These are phyloP conservation scores for Panagrolaimus sp. DNA, from an alignment of 1,140 invertebrate species.

Conservation along the genomic window DNA sequence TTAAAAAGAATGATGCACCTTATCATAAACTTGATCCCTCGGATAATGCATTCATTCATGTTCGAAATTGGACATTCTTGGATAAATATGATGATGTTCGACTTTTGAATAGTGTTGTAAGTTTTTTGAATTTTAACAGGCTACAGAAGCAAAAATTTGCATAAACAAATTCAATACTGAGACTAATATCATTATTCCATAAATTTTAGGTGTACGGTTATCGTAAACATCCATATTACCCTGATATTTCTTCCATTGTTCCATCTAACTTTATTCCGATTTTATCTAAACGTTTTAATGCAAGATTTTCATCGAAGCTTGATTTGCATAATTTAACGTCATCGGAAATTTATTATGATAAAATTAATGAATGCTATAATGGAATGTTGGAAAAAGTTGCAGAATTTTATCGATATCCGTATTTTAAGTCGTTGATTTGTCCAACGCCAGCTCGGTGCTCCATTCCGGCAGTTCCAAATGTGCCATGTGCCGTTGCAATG, in stretches of 20 bases:
- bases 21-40: neutral
- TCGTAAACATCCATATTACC: neutral
- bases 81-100: neutral
- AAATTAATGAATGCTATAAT: constrained; percentile 1
- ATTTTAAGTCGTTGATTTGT: neutral
- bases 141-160: neutral
- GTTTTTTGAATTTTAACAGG: neutral
- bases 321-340: neutral
- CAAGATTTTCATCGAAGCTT: neutral
- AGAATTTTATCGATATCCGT: neutral
- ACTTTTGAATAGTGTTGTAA: neutral
- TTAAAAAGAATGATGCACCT: neutral
- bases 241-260: neutral
- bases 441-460: neutral
- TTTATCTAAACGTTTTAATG: neutral
- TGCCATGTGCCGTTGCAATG: neutral
- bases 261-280: neutral
- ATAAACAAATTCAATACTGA: neutral
- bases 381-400: neutral
- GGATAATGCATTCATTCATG: constrained; percentile 1
- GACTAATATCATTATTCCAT: neutral
- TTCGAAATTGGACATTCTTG: constrained; percentile 5
- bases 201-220: neutral
- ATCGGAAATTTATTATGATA: neutral
- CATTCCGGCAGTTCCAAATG: neutral